phyloP scores from a whole-genome alignment of 1,140 invertebrate genomes.

The Semibalanus balanoides region DNA sequence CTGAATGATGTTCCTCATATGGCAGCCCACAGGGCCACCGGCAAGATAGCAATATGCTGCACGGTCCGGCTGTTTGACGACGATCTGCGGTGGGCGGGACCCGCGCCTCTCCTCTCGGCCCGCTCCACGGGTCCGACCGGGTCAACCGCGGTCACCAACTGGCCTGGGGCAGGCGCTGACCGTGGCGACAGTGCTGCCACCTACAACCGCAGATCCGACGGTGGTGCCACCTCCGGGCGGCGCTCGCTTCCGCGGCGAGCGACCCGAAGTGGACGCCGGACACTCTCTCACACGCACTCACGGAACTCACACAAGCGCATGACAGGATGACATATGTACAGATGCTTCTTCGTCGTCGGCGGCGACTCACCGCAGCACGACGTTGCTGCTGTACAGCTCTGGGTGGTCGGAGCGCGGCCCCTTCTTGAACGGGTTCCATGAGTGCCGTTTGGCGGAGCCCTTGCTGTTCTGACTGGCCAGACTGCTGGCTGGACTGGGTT shows the following conservation, averaged over 20 bases:
- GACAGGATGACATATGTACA: slow-evolving; percentile 29
- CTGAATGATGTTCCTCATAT: not conserved
- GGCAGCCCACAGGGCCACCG: not conserved
- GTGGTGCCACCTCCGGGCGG: not conserved
- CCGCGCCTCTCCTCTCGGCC: too few species aligned
- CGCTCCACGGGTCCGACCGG: not conserved
- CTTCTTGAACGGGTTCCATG: slow-evolving; percentile 51
- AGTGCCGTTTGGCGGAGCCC: slow-evolving; percentile 34
- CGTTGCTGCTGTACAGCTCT: slow-evolving; percentile 34
- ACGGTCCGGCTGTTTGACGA: not conserved
- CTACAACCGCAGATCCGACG: not conserved
- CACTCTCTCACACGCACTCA: not conserved
- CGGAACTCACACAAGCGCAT: not conserved
- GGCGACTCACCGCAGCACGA: slow-evolving; percentile 39
- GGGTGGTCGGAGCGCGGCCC: slow-evolving; percentile 35
- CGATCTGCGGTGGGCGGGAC: too few species aligned
- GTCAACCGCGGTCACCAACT: not conserved
- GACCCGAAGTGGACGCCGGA: not conserved
- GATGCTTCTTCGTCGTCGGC: slow-evolving; percentile 28
- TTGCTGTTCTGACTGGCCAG: slow-evolving; percentile 36
- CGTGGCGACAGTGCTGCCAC: not conserved
- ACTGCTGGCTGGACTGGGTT: slow-evolving; percentile 42
- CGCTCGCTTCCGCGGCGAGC: not conserved
- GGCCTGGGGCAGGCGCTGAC: too few species aligned
- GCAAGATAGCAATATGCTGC: not conserved